Base-by-base conservation (phyloP, 1,140 invertebrate species). In the Asbolus verrucosus region DNA sequence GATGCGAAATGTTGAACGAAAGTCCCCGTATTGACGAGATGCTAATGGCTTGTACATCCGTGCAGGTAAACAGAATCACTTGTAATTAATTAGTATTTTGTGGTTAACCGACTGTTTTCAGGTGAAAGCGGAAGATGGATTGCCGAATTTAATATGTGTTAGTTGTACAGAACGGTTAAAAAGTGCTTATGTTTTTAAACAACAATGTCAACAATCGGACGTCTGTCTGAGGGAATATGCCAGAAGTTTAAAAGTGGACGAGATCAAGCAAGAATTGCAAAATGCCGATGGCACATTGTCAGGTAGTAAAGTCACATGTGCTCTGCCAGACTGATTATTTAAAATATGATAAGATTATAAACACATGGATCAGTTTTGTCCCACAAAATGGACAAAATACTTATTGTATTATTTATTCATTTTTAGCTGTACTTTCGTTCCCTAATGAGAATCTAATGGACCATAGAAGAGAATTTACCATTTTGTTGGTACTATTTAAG, bases 11-110 rank as follows among this genome's bases (percentile, higher is more conserved):
- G 67, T 70, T 66, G 31, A 19, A 24, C 27, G 73, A 73, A 54
- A 75, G 71, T 78, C 71, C 77, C 77, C 78, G 76, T 74, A 75
- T 80, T 73, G 78, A 80, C 78, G 78, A 81, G 77, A 81, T 81
- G 79, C 78, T 81, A 79, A 81, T 81, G 79, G 79, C 78, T 68
- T 81, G 78, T 73, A 76, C 77, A 41, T 73, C 76, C 54, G 73
- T 81, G 41, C 74, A 79, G 76, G 79, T 80, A 80, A 76, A 70
- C 73, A 70, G 59, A 43, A 16, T 41, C 30, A 13, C 8, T 38
- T 15, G n/a, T 39, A 16, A 15, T 16, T 31, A 66, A 66, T 27
- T 54, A 31, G 24, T 66, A 6, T 18, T n/a, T 6, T 16, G 16
- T 15, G 9, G 24, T 15, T 36, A 11, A 27, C 13, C 8, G 18